phyloP scores from a whole-genome alignment of 2,888 invertebrate genomes.

The Amphipoea lucens region DNA sequence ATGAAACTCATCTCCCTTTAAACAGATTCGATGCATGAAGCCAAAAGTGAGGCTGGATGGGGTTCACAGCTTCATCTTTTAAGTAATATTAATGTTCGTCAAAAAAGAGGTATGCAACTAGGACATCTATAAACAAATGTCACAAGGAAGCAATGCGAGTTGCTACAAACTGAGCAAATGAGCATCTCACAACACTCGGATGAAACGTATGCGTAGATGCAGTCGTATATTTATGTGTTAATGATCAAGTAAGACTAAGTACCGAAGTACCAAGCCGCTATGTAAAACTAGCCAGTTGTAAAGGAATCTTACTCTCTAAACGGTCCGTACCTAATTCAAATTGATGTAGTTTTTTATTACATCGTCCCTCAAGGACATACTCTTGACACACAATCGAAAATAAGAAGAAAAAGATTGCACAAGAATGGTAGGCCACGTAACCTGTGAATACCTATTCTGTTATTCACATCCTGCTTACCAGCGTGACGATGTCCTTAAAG shows the following conservation, averaged over 20 bases:
- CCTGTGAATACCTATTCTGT: constrained; percentile 50
- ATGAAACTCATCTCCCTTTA: constrained; percentile 45
- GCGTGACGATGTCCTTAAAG: constrained; percentile 8
- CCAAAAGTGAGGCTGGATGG: constrained; percentile 12
- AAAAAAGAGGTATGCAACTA: constrained; percentile 41
- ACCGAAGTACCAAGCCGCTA: constrained; percentile 1
- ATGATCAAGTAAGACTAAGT: constrained; percentile 36
- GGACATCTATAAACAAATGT: constrained; percentile 38
- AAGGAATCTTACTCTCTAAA: constrained; percentile 15
- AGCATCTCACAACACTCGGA: constrained; percentile 49
- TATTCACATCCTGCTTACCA: constrained; percentile 58
- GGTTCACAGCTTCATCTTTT: background rate
- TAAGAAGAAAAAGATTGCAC: constrained; percentile 43
- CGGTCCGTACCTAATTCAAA: background rate
- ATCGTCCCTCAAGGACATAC: constrained; percentile 30
- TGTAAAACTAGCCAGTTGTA: constrained; percentile 21
- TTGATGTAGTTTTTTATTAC: constrained; percentile 38
- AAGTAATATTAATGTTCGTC: constrained; percentile 25
- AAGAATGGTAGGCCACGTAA: constrained; percentile 47
- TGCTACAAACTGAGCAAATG: constrained; percentile 50
- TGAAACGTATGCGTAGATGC: constrained; percentile 40
- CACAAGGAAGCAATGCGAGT: constrained; percentile 34
- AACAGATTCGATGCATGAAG: constrained; percentile 24
- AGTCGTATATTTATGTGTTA: constrained; percentile 29
- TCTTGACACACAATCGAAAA: constrained; percentile 36